These are phyloP conservation scores for Leucoraja ocellata DNA, from an alignment of 2,797 vertebrate species.

Conservation along the genomic window DNA sequence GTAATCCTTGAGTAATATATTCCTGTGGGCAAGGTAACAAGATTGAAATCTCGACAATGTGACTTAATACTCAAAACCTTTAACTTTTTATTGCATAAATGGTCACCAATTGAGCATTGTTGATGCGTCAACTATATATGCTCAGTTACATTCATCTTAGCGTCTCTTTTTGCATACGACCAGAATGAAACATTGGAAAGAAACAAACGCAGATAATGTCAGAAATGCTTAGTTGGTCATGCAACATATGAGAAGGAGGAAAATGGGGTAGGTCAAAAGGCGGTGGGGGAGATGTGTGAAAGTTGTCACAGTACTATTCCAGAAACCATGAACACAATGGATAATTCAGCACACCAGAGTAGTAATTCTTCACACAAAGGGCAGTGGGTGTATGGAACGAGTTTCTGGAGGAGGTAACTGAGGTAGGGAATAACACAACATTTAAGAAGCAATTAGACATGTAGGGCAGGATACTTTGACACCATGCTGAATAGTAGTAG, in stretches of 20 bases:
- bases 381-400: too few relatives aligned
- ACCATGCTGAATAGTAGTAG: neutral
- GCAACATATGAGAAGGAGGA: too few relatives aligned
- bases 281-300: too few relatives aligned
- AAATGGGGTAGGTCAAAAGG: neutral
- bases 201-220: neutral
- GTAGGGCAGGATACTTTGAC: neutral
- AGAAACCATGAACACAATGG: neutral
- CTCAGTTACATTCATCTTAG: neutral
- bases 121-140: neutral
- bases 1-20: neutral
- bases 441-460: too few relatives aligned
- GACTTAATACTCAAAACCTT: neutral
- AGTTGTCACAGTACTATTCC: neutral
- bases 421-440: too few relatives aligned
- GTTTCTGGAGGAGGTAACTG: too few relatives aligned
- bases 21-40: neutral
- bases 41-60: neutral
- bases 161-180: neutral
- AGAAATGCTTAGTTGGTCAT: too few relatives aligned
- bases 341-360: too few relatives aligned
- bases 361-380: too few relatives aligned
- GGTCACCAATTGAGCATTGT: neutral
- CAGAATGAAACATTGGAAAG: neutral
- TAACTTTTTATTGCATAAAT: neutral